Evolutionary conservation across 2,888 invertebrate genomes (phyloP), one percentile per base, ranked within the genome.

Genomic region (Morpho deidamia): DNA sequence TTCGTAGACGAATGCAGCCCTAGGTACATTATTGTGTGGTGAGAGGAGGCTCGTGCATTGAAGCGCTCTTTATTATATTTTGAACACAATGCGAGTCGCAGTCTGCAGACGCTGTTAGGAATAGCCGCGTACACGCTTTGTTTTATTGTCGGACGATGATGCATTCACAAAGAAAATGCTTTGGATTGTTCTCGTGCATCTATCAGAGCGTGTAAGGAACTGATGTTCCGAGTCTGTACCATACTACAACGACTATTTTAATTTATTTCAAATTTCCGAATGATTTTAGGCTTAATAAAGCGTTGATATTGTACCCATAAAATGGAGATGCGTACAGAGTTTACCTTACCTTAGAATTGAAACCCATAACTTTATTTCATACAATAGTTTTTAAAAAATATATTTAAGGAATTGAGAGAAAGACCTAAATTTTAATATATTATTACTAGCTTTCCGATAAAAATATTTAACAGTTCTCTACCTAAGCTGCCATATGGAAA

Each of bases 61-160:
- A 68, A 74, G 78, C 76, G 71, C 71, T 70, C 68, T 76, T 69
- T 74, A 74, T 77, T 76, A 73, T 74, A 76, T 74, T 72, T 63
- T 60, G 68, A 69, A 70, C 67, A 76, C 78, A 78, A 78, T 75
- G 70, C 68, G 64, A 59, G 62, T 51, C 57, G 60, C 60, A 54
- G 51, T 49, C 37, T 49, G 44, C 65, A 63, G 69, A 67, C 68
- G 65, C 61, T 69, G 65, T 47, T 60, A 56, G 53, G 64, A 70
- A 69, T 66, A 63, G 55, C 66, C 59, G 58, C 54, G 58, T 48
- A 54, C 62, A 55, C 41, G 48, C 51, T 47, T 53, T 60, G 56
- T 53, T 48, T 54, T 39, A 51, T 44, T 35, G 51, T 46, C 48
- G 56, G 48, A 52, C 55, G 42, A 35, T 51, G 53, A 45, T 45